Evolutionary conservation across 2,888 invertebrate genomes (phyloP), one percentile per base, ranked within the genome.

Genomic region (Thymelicus acteon): DNA sequence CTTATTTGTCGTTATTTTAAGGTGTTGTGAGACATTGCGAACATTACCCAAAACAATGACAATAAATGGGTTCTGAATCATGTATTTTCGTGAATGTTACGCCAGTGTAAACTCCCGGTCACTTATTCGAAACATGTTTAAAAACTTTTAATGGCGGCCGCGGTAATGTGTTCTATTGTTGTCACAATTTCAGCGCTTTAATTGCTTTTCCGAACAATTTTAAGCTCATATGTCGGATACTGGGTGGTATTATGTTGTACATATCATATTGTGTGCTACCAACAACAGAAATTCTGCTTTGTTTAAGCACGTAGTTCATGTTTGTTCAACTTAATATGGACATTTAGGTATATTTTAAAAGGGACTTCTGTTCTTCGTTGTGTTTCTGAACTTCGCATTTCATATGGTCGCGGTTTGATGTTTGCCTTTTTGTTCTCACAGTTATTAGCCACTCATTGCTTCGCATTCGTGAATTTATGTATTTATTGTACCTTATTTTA

Each of bases 131-230:
- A 68, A 61, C 31, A 31, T 60, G 60, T 60, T 40, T 39, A 82
- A 81, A 83, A 83, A 83, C 80, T 81, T 81, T 83, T 84, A 82
- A 85, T 80, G 77, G 79, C 75, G 74, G 79, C 79, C 80, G 82
- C 78, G 80, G 78, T 79, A 82, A 79, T 77, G 80, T 80, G 79
- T 80, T 77, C 78, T 78, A 85, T 83, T 85, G 85, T 87, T 86
- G 79, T 81, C 78, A 87, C 86, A 87, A 86, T 87, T 86, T 86
- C 76, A 83, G 80, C 80, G 80, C 78, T 83, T 82, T 85, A 85
- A 86, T 86, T 84, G 86, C 79, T 84, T 80, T 63, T 48, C 48
- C 48, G 58, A 49, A 49, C 58, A 69, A 63, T 63, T 69, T 57
- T 15, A 58, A 58, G 49, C 58, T 19, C 48, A 31, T 69, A 47